These are phyloP conservation scores for Tricholauxania praeusta DNA, from an alignment of 2,888 invertebrate species.

Conservation along the genomic window DNA sequence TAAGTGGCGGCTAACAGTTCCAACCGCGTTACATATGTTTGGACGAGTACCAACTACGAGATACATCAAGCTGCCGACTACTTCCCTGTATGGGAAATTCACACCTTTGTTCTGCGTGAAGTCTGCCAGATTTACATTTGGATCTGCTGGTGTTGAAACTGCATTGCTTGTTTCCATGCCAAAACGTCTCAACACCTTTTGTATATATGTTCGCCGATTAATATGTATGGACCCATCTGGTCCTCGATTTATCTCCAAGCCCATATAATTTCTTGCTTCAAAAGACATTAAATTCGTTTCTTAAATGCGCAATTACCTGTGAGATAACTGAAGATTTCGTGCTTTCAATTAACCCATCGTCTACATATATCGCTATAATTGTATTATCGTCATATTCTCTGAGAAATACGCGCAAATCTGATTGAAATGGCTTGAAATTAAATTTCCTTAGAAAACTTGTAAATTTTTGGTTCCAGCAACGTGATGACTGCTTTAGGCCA, in stretches of 20 bases:
- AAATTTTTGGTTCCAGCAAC: too few species aligned
- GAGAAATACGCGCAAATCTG: too few species aligned
- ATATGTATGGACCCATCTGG: neutral
- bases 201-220: constrained; percentile 40
- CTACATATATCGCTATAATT: constrained; percentile 10
- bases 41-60: constrained; percentile 46
- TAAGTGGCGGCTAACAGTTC: constrained; percentile 30
- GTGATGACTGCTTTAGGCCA: too few species aligned
- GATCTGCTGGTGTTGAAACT: too few species aligned
- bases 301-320: neutral
- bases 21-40: constrained; percentile 44
- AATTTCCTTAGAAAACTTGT: too few species aligned
- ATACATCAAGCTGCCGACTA: constrained; percentile 46
- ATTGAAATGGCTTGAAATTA: too few species aligned
- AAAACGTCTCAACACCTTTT: constrained; percentile 42
- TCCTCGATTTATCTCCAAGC: neutral
- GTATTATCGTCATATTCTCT: too few species aligned
- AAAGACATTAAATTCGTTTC: neutral
- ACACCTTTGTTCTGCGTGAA: neutral
- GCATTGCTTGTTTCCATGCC: constrained; percentile 21
- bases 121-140: neutral
- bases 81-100: constrained; percentile 46
- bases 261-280: neutral
- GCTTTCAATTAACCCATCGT: neutral
- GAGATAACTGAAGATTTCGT: constrained; percentile 1